Percentiles rank a stretch among this genome's conserved stretches.
phyloP scores from a whole-genome alignment of 2,113 vertebrate species.

The Pangasianodon hypophthalmus region DNA sequence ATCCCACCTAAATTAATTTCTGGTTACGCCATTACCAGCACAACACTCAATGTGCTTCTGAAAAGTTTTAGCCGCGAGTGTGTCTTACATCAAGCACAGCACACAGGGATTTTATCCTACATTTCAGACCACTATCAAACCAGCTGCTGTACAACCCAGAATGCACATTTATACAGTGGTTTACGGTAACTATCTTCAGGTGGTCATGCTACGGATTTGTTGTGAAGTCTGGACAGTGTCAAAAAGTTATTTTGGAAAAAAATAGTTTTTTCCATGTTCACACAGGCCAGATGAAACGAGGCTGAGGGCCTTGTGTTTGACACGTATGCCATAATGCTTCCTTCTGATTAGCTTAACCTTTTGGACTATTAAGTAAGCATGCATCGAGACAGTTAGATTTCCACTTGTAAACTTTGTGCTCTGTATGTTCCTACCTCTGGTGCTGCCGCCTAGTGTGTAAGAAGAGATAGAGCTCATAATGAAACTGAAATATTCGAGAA shows the following conservation, averaged over 20 bases:
- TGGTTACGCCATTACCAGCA: neutral
- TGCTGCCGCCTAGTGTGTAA: no score
- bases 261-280: no score
- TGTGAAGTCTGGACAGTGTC: neutral
- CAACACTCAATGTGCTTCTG: neutral
- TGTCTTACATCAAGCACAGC: neutral
- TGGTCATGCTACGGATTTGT: no score
- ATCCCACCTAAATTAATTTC: neutral
- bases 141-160: neutral
- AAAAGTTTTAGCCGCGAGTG: neutral
- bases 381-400: neutral
- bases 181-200: neutral
- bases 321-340: neutral
- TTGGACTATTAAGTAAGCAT: neutral
- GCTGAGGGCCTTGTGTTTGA: neutral
- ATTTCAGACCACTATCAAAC: neutral
- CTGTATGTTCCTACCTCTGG: no score
- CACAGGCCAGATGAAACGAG: neutral
- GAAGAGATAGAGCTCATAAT: no score
- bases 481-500: no score
- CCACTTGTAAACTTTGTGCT: no score
- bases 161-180: neutral
- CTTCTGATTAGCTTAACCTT: neutral
- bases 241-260: neutral
- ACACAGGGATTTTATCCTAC: neutral